Base-by-base conservation (phyloP, 2,797 vertebrate species). In the Gallirallus australis region DNA sequence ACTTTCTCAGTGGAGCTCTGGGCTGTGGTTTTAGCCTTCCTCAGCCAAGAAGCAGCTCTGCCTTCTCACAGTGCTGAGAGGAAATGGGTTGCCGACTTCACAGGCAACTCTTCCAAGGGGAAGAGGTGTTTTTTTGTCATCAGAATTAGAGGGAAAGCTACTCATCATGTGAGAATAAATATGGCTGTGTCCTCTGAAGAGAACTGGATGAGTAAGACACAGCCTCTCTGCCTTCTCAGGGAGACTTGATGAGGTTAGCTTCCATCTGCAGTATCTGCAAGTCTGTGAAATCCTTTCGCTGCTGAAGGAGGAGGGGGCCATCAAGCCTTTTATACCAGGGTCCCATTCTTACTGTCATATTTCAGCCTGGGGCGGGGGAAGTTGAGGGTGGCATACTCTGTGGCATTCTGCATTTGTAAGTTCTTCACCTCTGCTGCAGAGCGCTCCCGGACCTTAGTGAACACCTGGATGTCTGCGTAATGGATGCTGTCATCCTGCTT, bases 401-500 rank as follows among this genome's bases (percentile, higher is more conserved):
- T 98, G 15, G 97, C 95, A 6, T 94, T 97, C 89, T 97, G 96
- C 75, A 56, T 63, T 45, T 97, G 97, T 15, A 78, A 61, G 54
- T 33, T 97, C 94, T 89, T 97, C 89, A 95, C 27, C 82, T 97
- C 89, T 11, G 94, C 68, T 6, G 64, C 83, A 0, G 97, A 96
- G 39, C 94, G 93, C 28, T 97, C 59, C 33, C 76, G 86, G 4
- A 9, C 52, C 30, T 23, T 65, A 78, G 91, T 96, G 89, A 96
- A 91, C 71, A 98, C 97, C 27, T 98, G 97, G 82, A 98, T 98
- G 94, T 98, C 98, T 27, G 98, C 98, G 0, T 98, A 98, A 53
- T 98, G 97, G 59, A 98, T 96, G 47, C 68, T 98, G 2, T 98
- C 98, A 0, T 97, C 96, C 66, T 60, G 89, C 78, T 82, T 94